Conservation (phyloP, 2,888 invertebrate species). For the Synergus japonicus region DNA sequence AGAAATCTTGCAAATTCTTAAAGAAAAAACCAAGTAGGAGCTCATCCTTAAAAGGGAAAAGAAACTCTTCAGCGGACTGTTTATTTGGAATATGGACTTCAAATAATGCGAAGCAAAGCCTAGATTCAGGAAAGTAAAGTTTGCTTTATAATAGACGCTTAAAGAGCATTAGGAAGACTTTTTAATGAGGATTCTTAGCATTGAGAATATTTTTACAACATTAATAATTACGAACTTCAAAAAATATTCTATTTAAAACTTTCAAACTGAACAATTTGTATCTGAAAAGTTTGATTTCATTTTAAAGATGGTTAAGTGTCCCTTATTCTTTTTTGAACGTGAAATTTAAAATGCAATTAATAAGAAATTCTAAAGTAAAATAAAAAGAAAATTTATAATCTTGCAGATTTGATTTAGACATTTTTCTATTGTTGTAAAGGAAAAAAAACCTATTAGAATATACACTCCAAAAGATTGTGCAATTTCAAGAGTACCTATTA, state of each 20-base stretch:
- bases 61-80: background rate
- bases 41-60: too few relatives aligned
- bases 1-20: background rate
- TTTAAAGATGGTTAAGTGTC: too few relatives aligned
- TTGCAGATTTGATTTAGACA: background rate
- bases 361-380: background rate
- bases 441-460: background rate
- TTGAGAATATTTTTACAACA: background rate
- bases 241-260: too few relatives aligned
- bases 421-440: background rate
- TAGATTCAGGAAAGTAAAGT: background rate
- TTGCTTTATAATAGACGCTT: background rate
- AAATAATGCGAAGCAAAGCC: background rate
- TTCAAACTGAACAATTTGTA: too few relatives aligned
- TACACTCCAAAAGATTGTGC: background rate
- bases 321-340: too few relatives aligned
- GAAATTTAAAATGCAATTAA: background rate
- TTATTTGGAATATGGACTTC: background rate
- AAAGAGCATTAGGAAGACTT: background rate
- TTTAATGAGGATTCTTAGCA: background rate
- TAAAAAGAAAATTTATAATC: background rate
- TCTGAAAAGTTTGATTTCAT: too few relatives aligned
- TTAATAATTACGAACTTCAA: too few relatives aligned
- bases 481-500: slow-evolving; percentile 13
- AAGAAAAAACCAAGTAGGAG: background rate